A percentile compares a stretch with the other conserved stretches of the same genome.
Evolutionary conservation across 2,888 invertebrate genomes (phyloP).

Genomic region (Hemistola chrysoprasaria): DNA sequence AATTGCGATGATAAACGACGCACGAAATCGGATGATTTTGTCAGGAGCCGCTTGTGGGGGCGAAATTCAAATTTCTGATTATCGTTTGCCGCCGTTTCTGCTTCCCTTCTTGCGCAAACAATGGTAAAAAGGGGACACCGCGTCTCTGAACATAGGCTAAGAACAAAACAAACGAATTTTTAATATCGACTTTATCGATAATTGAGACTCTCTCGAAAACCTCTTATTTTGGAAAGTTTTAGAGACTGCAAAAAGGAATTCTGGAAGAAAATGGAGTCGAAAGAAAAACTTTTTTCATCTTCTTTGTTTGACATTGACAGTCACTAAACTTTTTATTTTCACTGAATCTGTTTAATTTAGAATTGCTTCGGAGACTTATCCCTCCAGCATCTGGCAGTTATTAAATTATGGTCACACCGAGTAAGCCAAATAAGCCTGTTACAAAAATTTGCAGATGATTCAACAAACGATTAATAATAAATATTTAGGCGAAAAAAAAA

Average conservation of each 20-base stretch:
- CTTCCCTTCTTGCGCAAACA: conserved; percentile 75
- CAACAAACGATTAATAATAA: too few relatives aligned
- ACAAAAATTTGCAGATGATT: too few relatives aligned
- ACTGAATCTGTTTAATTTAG: conserved; percentile 78
- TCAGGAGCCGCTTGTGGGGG: conserved; percentile 62
- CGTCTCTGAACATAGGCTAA: conserved; percentile 67
- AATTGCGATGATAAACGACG: conserved; percentile 73
- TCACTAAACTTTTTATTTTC: conserved; percentile 78
- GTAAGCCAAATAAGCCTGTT: neutral
- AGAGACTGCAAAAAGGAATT: conserved; percentile 78
- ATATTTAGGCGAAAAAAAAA: too few relatives aligned
- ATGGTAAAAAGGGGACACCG: conserved; percentile 74
- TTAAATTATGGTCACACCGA: conserved; percentile 43
- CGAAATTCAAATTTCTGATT: conserved; percentile 79
- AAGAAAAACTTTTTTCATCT: conserved; percentile 81
- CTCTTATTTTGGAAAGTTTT: conserved; percentile 81
- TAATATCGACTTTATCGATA: conserved; percentile 82
- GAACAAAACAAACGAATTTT: conserved; percentile 83
- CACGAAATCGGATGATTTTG: conserved; percentile 74
- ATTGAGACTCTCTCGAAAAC: conserved; percentile 80
- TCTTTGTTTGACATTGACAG: conserved; percentile 82
- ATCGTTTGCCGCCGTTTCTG: conserved; percentile 69
- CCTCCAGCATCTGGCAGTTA: conserved; percentile 66
- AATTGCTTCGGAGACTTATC: conserved; percentile 68
- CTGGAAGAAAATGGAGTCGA: conserved; percentile 77